Conservation (phyloP, 2,113 vertebrate genomes). For the Hemicordylus capensis region DNA sequence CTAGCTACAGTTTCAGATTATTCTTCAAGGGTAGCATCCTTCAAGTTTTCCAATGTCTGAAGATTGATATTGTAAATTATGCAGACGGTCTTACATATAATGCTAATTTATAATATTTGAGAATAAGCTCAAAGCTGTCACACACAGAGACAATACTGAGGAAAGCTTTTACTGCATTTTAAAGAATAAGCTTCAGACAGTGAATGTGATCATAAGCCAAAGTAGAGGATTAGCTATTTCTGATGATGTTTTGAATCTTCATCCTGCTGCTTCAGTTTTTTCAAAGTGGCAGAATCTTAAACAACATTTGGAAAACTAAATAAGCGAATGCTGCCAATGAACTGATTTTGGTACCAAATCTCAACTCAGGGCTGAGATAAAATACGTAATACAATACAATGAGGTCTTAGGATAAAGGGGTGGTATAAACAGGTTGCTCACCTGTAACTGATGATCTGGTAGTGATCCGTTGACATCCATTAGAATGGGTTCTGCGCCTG, state of each 20-base stretch:
- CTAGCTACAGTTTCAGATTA: too few species aligned
- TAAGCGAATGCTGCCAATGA: not conserved
- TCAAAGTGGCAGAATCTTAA: not conserved
- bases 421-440: too few species aligned
- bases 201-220: not conserved
- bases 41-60: not conserved
- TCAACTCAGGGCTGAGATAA: not conserved
- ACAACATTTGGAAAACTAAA: not conserved
- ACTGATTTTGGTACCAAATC: not conserved
- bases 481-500: too few species aligned
- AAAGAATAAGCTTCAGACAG: not conserved
- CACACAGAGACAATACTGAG: not conserved
- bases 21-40: too few species aligned
- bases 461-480: too few species aligned
- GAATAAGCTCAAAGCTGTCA: not conserved
- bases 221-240: not conserved
- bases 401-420: too few species aligned
- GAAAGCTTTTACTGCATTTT: not conserved
- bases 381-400: not conserved
- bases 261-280: too few species aligned
- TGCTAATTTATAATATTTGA: not conserved
- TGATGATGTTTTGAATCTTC: not conserved
- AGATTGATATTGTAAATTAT: not conserved
- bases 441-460: too few species aligned
- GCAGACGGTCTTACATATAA: not conserved